Base-by-base conservation (phyloP, 2,113 vertebrate genomes). In the Hippocampus mohnikei region DNA sequence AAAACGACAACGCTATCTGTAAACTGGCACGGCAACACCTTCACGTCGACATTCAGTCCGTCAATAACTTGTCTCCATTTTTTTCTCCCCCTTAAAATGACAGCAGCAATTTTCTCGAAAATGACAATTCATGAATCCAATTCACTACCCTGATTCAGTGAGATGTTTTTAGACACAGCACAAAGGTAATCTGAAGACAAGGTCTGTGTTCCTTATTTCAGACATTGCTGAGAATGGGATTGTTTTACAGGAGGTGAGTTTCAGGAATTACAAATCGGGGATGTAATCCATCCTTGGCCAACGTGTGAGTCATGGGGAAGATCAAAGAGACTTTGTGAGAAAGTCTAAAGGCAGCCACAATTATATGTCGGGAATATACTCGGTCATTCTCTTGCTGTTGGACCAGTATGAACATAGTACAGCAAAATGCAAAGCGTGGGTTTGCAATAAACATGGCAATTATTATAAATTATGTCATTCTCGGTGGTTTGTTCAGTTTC, bases 171-270 rank as follows among this genome's bases (percentile, higher is more conserved):
- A 21, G 50, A 62, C 16, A 74, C 67, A 69, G 48, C 18, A 65
- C 16, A 18, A 61, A 23, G 52, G 40, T 69, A 79, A 75, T 42
- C 25, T 1, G 13, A 37, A 68, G 53, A 76, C 20, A 3, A 66
- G 40, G 70, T 75, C 73, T 79, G 74, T 77, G 33, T 78, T 70
- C 29, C 20, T 44, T 52, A 75, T 37, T 75, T 76, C 62, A 65
- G 60, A 74, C 61, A 61, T 52, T 63, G 52, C 64, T 76, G 20
- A 18, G 44, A 50, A 69, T 46, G 55, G 66, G 40, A 55, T 71
- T 42, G 55, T 67, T 84, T 71, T 65, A 56, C 46, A n/a, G 41
- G 65, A 55, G 29, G 29, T 25, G 46, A 62, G n/a, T 71, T 74
- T 71, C 66, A 60, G 55, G 65, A 65, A 44, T 74, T 56, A 72